Base-by-base conservation (phyloP, 1,140 invertebrate species). In the Himalopsyche phryganea region DNA sequence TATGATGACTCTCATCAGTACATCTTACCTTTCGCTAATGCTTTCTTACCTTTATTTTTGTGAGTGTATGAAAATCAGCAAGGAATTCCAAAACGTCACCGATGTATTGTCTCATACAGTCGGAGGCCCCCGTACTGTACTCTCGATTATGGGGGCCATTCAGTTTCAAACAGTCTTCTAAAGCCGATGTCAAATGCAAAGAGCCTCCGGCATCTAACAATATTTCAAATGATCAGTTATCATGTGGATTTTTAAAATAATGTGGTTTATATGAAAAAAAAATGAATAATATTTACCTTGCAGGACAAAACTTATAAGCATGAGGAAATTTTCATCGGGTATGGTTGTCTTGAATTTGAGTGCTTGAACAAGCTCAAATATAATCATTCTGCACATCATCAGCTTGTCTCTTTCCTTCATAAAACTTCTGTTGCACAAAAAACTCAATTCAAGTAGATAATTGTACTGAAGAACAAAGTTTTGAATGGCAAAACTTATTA, bases 11-110 rank as follows among this genome's bases (percentile, higher is more conserved):
- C n/a, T n/a, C n/a, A n/a, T n/a, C n/a, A n/a, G n/a, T n/a, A n/a
- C n/a, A n/a, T n/a, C n/a, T n/a, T n/a, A n/a, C n/a, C n/a, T n/a
- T n/a, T n/a, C n/a, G n/a, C n/a, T n/a, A n/a, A n/a, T 28, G 19
- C n/a, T 46, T 20, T 10, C 6, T 66, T 75, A 95, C 93, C 85
- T 98, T 98, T 19, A 99, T 88, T 83, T 97, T 98, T 51, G 89
- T 94, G 40, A 98, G 82, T 0, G 96, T 94, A 69, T 99, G 95
- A 65, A 98, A 91, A 74, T 99, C 97, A 9, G 91, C 87, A 58
- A 99, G 81, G 71, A 99, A 97, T 48, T 99, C 96, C 11, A 98
- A 80, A 50, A 94, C 88, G 73, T 99, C 97, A n/a, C 84, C 84
- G 6, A 98, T 80, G 70, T 98, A 91, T 58, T 90, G 89, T 47